These are phyloP conservation scores for Cuculus canorus DNA, from an alignment of 2,797 vertebrate genomes.

Conservation along the genomic window DNA sequence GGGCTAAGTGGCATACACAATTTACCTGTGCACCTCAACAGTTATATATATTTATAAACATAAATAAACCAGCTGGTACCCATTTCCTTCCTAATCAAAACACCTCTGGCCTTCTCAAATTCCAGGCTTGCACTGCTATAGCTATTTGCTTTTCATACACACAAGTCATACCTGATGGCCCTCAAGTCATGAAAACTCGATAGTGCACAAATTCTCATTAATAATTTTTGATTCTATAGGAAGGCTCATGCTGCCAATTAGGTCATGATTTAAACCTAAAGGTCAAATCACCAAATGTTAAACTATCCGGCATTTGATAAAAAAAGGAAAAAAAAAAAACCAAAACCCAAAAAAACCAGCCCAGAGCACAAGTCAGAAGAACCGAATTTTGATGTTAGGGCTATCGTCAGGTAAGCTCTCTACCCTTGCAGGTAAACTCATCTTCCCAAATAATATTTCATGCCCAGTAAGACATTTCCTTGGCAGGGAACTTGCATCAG, in stretches of 20 bases:
- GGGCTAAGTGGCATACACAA: background rate
- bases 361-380: background rate
- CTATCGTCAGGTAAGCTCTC: background rate
- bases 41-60: constrained; percentile 8
- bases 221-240: background rate
- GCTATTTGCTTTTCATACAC: background rate
- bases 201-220: background rate
- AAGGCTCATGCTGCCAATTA: background rate
- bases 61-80: constrained; percentile 1
- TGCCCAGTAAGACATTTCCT: background rate
- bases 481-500: background rate
- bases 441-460: background rate
- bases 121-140: background rate
- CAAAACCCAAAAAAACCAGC: too few species aligned
- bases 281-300: background rate
- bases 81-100: background rate
- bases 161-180: background rate
- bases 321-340: background rate
- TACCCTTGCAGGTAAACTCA: background rate
- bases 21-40: constrained; percentile 5
- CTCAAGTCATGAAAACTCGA: background rate
- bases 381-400: background rate
- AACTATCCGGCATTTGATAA: background rate
- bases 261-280: constrained; percentile 10
- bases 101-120: background rate